Percentiles rank a stretch among this genome's conserved stretches.
Conservation (phyloP, 1,140 invertebrate species). For the Achroia grisella region DNA sequence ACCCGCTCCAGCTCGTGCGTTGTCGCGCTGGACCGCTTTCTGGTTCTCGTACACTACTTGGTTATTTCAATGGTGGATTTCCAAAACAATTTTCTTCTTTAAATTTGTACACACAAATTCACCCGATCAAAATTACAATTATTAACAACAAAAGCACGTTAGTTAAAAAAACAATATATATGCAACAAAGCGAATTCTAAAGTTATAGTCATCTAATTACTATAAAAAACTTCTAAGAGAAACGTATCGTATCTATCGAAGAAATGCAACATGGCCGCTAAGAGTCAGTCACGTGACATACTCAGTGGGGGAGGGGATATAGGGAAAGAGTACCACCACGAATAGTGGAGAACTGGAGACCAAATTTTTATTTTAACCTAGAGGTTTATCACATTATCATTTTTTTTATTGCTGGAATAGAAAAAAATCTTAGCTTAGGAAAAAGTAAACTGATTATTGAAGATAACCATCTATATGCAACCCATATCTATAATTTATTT, state of each 20-base stretch:
- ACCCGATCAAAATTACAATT: constrained; percentile 1
- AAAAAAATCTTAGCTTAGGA: no score
- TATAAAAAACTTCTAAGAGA: constrained; percentile 5
- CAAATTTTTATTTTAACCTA: no score
- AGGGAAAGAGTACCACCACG: no score
- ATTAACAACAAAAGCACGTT: constrained; percentile 10
- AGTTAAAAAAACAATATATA: neutral
- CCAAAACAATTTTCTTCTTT: constrained; percentile 24
- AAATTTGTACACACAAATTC: constrained; percentile 6
- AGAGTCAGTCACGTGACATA: constrained; percentile 41
- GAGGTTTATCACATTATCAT: no score
- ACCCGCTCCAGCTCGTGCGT: constrained; percentile 27
- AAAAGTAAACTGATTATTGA: no score
- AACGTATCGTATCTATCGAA: constrained; percentile 21
- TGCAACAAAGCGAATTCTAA: neutral
- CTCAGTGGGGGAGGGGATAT: no score
- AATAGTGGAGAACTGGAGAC: no score
- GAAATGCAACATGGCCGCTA: constrained; percentile 55
- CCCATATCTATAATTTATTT: no score
- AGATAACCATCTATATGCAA: no score
- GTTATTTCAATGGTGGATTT: constrained; percentile 48
- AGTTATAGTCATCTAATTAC: neutral
- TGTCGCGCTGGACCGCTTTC: constrained; percentile 35
- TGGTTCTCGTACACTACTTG: constrained; percentile 51
- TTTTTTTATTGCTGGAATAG: no score